phyloP scores from a whole-genome alignment of 2,888 invertebrate genomes.

The Calephelis perditalis region DNA sequence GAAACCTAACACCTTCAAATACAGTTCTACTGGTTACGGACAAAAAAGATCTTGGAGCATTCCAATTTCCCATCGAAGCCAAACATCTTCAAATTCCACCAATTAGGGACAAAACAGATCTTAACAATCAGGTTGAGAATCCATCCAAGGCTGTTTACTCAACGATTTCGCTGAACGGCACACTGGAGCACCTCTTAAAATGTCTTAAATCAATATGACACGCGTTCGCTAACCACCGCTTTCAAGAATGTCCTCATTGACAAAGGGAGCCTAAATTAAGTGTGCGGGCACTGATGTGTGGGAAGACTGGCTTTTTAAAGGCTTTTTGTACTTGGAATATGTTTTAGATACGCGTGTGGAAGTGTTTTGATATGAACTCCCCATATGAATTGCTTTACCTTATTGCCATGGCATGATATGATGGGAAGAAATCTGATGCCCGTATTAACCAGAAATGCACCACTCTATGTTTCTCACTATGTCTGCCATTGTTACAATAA shows the following conservation, averaged over 20 bases:
- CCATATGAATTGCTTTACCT: too few species aligned
- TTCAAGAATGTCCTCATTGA: conserved; percentile 22
- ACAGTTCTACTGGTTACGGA: neutral
- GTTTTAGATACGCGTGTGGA: conserved; percentile 6
- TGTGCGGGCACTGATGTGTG: conserved; percentile 3
- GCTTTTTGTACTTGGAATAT: neutral
- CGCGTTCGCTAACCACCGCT: conserved; percentile 28
- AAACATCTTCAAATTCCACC: too few species aligned
- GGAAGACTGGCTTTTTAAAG: conserved; percentile 10
- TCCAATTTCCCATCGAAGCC: too few species aligned
- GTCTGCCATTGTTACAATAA: too few species aligned
- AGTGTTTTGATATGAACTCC: neutral
- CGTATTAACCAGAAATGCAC: too few species aligned
- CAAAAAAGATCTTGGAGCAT: neutral
- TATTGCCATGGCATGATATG: too few species aligned
- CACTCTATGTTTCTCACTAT: too few species aligned
- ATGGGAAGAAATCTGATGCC: too few species aligned
- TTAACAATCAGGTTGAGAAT: conserved; percentile 3
- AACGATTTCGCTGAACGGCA: conserved; percentile 24
- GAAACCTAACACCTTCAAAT: too few species aligned
- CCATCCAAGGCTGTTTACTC: conserved; percentile 24
- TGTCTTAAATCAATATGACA: conserved; percentile 28
- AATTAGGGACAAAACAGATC: neutral
- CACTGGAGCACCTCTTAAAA: conserved; percentile 21
- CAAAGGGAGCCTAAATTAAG: conserved; percentile 14